These are phyloP conservation scores for Notolepis coatsorum DNA, from an alignment of 2,797 vertebrate genomes.

Conservation along the genomic window DNA sequence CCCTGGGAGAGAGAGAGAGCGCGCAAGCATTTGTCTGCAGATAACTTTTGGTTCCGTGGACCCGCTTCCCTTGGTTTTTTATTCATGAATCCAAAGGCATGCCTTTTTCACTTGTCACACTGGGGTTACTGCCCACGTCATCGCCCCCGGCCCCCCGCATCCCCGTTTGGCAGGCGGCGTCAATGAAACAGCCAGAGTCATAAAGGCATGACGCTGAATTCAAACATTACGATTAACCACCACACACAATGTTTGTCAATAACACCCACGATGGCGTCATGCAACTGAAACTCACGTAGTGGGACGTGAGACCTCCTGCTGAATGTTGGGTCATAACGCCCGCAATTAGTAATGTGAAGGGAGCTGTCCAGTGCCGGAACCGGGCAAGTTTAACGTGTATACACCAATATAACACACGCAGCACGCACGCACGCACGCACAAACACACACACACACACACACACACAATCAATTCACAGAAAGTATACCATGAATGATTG, in stretches of 20 bases:
- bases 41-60: constrained; percentile 85
- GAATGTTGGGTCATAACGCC: background rate
- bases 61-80: constrained; percentile 88
- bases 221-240: constrained; percentile 63
- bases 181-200: constrained; percentile 90
- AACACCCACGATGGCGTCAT: constrained; percentile 62
- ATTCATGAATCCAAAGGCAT: constrained; percentile 86
- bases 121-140: constrained; percentile 92
- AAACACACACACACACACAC: no score
- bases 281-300: constrained; percentile 10
- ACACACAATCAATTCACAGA: no score
- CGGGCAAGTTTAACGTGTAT: no score
- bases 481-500: no score
- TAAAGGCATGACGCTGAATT: constrained; percentile 64
- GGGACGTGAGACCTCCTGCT: constrained; percentile 32
- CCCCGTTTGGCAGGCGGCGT: constrained; percentile 88
- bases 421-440: no score
- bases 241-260: constrained; percentile 73
- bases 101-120: constrained; percentile 88
- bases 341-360: background rate
- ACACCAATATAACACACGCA: no score
- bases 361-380: constrained; percentile 61
- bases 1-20: constrained; percentile 69
- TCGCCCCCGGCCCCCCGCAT: constrained; percentile 70
- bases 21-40: constrained; percentile 84